These are phyloP conservation scores for Aphodius granarius DNA, from an alignment of 2,888 invertebrate genomes.

Conservation along the genomic window DNA sequence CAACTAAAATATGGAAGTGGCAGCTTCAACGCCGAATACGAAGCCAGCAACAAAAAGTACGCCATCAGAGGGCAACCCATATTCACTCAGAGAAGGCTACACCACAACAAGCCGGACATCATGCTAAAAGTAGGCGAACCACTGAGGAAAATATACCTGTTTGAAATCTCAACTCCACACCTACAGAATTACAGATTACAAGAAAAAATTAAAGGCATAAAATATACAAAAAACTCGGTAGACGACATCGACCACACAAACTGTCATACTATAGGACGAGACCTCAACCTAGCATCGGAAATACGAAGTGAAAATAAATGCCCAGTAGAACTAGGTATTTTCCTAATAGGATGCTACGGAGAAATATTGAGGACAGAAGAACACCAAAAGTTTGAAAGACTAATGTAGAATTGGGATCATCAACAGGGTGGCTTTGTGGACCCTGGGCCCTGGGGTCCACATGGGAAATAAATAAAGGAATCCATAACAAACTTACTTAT, in stretches of 20 bases:
- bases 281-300: background rate
- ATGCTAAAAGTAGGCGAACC: background rate
- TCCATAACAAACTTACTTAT: too few relatives aligned
- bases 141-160: background rate
- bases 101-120: conserved; percentile 18
- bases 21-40: conserved; percentile 2
- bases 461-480: too few relatives aligned
- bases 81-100: background rate
- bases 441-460: too few relatives aligned
- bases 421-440: too few relatives aligned
- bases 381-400: background rate
- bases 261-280: background rate
- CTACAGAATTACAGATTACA: conserved; percentile 22
- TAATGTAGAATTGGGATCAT: too few relatives aligned
- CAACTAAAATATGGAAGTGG: conserved; percentile 25
- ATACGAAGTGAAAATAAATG: background rate
- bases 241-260: conserved; percentile 6
- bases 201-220: conserved; percentile 19
- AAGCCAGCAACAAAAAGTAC: background rate
- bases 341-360: background rate
- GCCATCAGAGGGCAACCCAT: conserved; percentile 4
- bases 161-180: conserved; percentile 18
- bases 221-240: conserved; percentile 1
- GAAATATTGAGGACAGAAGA: background rate
- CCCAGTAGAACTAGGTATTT: background rate